Evolutionary conservation across 2,888 invertebrate genomes (phyloP).

Genomic region (Andrena dorsata): DNA sequence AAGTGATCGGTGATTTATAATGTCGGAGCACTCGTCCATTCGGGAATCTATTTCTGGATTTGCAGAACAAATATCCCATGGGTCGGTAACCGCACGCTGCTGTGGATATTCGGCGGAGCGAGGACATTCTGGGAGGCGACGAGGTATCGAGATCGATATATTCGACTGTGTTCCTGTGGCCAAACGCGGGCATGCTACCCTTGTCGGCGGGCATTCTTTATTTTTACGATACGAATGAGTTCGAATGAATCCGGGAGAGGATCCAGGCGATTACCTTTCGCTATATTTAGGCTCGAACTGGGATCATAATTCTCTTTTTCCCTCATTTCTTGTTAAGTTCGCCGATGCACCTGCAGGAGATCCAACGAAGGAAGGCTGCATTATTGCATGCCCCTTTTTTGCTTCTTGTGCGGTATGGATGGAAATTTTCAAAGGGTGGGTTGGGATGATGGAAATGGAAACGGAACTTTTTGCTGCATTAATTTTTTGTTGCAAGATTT

Average conservation of each 20-base stretch:
- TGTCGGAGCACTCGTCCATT: constrained; percentile 29
- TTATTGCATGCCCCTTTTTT: background rate
- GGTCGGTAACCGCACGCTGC: constrained; percentile 48
- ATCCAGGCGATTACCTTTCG: constrained; percentile 19
- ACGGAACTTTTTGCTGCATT: too few species aligned
- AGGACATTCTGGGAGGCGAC: constrained; percentile 9
- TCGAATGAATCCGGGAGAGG: constrained; percentile 13
- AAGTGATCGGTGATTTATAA: constrained; percentile 68
- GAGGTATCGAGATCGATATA: constrained; percentile 45
- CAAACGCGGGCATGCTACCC: background rate
- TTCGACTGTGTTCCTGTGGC: constrained; percentile 26
- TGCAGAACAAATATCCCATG: constrained; percentile 54
- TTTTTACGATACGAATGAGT: constrained; percentile 16
- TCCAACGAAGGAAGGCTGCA: background rate
- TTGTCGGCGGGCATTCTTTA: background rate
- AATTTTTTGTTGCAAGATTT: too few species aligned
- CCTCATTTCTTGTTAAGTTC: background rate
- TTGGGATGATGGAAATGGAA: too few species aligned
- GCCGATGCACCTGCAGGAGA: background rate
- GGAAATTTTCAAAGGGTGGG: too few species aligned
- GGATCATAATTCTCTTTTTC: background rate
- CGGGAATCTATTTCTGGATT: constrained; percentile 46
- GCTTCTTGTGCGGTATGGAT: background rate
- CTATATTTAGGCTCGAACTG: background rate
- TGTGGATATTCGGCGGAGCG: constrained; percentile 19